These are phyloP conservation scores for Pristionchus arcanus DNA, from an alignment of 2,888 invertebrate species.

Conservation along the genomic window DNA sequence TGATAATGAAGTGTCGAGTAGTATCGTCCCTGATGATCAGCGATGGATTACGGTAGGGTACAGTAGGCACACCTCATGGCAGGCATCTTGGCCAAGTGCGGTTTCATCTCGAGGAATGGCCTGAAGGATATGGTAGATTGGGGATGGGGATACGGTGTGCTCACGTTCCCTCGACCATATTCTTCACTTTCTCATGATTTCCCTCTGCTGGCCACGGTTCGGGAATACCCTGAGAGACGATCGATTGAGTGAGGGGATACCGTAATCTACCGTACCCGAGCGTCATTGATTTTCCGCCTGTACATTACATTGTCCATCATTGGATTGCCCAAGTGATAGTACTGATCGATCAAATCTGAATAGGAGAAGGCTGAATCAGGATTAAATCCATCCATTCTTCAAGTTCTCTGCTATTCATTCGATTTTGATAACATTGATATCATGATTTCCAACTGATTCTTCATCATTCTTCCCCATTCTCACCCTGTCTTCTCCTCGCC, in stretches of 20 bases:
- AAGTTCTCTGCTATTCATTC: no score
- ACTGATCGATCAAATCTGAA: constrained; percentile 2
- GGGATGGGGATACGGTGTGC: background rate
- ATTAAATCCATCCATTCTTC: no score
- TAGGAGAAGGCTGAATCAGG: background rate
- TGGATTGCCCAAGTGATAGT: background rate
- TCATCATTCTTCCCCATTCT: background rate
- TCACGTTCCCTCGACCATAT: constrained; percentile 12
- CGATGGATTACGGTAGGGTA: background rate
- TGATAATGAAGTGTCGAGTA: background rate
- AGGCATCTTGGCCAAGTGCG: constrained; percentile 24
- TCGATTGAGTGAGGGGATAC: background rate
- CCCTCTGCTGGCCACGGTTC: background rate
- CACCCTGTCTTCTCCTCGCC: background rate
- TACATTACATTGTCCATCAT: background rate
- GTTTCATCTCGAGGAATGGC: constrained; percentile 13
- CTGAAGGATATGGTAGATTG: constrained; percentile 21
- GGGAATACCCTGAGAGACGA: background rate
- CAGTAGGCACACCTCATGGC: background rate
- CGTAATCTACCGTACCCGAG: background rate
- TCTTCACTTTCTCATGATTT: constrained; percentile 17
- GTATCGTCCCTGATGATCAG: constrained; percentile 27
- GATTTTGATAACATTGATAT: no score
- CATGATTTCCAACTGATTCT: background rate
- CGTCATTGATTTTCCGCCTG: background rate